Base-by-base conservation (phyloP, 2,888 invertebrate species). In the Drosophila pegasa region DNA sequence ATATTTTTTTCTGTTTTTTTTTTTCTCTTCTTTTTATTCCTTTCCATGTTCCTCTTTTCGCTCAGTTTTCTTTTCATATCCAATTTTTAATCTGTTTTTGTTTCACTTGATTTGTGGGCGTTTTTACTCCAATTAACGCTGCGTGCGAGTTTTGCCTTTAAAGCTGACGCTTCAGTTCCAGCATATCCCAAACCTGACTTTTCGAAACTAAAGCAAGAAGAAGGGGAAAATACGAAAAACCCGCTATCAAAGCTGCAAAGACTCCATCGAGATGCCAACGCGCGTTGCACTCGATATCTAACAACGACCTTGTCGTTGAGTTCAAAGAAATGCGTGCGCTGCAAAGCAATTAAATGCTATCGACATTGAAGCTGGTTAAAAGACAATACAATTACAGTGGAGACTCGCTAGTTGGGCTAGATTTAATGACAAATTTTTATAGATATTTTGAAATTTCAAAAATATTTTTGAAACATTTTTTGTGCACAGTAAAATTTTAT, bases 261-360 rank as follows among this genome's bases (percentile, higher is more conserved):
- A 71, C 66, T 47, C 51, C 25, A 65, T 60, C 38, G 52, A 69
- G 33, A 70, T 83, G 58, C 67, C 52, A 64, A 57, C 78, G 70
- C 78, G 70, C 71, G 60, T 75, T 40, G 41, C 60, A 51, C 50
- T 29, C 48, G 48, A 67, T 73, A 68, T 66, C 73, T 78, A 78
- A 72, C 76, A 79, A 76, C 76, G 83, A 87, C 88, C 83, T 83
- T 83, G 83, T 85, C 86, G 54, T 50, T 43, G 40, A 37, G 78
- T 87, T 84, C 63, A 64, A 71, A 74, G 68, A 80, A 83, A 86
- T 84, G 81, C 71, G 57, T 51, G 81, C 71, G 57, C 47, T 73
- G 43, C 43, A 75, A 61, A 58, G 71, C 68, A 65, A 58, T 71
- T 54, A 33, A 48, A 45, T 7, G 65, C 22, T 63, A 59, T 65